phyloP scores from a whole-genome alignment of 2,888 invertebrate species.

The Colostygia pectinataria region DNA sequence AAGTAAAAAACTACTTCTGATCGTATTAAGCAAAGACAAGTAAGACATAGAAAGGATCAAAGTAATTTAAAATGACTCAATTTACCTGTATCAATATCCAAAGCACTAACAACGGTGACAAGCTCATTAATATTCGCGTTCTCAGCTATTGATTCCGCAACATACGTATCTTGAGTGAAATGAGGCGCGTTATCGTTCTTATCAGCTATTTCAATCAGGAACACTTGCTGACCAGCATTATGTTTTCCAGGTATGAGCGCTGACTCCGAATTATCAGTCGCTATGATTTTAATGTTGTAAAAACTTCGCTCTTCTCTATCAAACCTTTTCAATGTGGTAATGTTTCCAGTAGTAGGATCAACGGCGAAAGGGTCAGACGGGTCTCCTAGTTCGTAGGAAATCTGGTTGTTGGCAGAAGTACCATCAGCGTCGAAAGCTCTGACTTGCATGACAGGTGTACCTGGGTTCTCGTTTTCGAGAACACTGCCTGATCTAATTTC shows the following conservation, averaged over 20 bases:
- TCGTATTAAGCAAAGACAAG: too few relatives aligned
- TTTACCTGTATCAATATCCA: constrained; percentile 91
- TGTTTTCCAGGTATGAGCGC: constrained; percentile 86
- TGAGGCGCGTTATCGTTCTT: constrained; percentile 97
- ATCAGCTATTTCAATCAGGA: constrained; percentile 96
- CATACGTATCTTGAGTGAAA: constrained; percentile 90
- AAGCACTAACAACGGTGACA: constrained; percentile 93
- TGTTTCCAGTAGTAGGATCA: constrained; percentile 92
- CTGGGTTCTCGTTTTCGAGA: constrained; percentile 91
- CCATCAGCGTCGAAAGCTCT: constrained; percentile 94
- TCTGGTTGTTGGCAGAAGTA: constrained; percentile 91
- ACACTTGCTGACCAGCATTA: constrained; percentile 90
- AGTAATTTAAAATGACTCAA: not conserved
- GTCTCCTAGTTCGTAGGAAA: constrained; percentile 89
- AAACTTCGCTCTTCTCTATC: constrained; percentile 93
- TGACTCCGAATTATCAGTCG: constrained; percentile 94
- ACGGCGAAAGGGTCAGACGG: constrained; percentile 91
- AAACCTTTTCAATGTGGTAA: constrained; percentile 91
- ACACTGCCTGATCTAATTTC: constrained; percentile 92
- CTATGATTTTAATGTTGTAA: constrained; percentile 95
- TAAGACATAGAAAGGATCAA: too few relatives aligned
- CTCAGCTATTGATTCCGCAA: constrained; percentile 90
- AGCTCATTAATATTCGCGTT: constrained; percentile 91
- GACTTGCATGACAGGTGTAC: constrained; percentile 94
- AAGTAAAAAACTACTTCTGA: too few relatives aligned